Evolutionary conservation across 2,888 invertebrate genomes (phyloP), one percentile per base, ranked within the genome.

Genomic region (Trisateles emortualis): DNA sequence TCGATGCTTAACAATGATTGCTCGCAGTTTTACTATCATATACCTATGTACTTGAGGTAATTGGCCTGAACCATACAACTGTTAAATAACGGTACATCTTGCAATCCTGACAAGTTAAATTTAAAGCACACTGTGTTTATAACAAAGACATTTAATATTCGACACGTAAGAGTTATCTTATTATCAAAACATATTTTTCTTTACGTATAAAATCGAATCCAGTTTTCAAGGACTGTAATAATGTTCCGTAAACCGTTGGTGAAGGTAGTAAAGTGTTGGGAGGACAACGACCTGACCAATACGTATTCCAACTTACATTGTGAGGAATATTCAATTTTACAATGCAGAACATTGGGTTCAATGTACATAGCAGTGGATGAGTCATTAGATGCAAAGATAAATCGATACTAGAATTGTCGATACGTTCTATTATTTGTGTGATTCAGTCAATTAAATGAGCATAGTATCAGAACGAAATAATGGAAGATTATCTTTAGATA

Each of bases 261-360:
- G 87, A 88, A 88, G 87, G 84, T 83, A 88, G 80, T 88, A 84
- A 84, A 85, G 81, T 83, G 81, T 83, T 78, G 76, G 76, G 84
- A 86, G 91, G 89, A 88, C 91, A 84, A 83, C 88, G 91, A 91
- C 91, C 91, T 84, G 84, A 72, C 77, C 83, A 85, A 87, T 88
- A 84, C 82, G 83, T 86, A 87, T 79, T 83, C 86, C 82, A 84
- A 83, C 82, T 85, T 82, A 84, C 79, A 78, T 74, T 81, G 79
- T 81, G 83, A 84, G 78, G 79, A 78, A 83, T 80, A 81, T 84
- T 85, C 84, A 85, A 84, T 86, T 86, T 88, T 86, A 86, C 82
- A 88, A 87, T 83, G 81, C 82, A 81, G 80, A 81, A 76, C 76
- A 79, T 76, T 73, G 79, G 72, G 86, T 83, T 87, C 86, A 86